A percentile compares a stretch with the other conserved stretches of the same genome.
phyloP scores from a whole-genome alignment of 2,797 vertebrate genomes.

The Sciurus carolinensis region DNA sequence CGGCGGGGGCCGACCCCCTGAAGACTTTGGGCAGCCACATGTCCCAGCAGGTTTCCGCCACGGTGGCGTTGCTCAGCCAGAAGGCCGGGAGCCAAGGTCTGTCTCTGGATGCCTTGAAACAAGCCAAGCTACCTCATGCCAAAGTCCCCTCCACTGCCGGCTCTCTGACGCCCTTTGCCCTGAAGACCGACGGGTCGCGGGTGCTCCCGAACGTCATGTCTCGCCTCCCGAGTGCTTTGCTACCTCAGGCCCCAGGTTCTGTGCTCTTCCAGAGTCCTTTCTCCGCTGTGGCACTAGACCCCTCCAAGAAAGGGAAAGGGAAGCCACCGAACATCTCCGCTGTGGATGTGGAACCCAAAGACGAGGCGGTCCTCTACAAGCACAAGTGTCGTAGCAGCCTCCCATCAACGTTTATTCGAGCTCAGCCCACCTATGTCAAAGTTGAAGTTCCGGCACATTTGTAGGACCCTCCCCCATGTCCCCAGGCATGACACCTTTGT shows the following conservation, averaged over 20 bases:
- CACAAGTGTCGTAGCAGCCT: constrained; percentile 95
- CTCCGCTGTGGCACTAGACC: constrained; percentile 91
- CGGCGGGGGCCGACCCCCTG: constrained; percentile 93
- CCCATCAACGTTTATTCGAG: constrained; percentile 91
- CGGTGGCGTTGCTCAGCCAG: constrained; percentile 97
- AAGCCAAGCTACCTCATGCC: constrained; percentile 95
- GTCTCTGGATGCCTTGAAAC: constrained; percentile 95
- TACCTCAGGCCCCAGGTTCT: constrained; percentile 93
- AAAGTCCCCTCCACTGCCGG: constrained; percentile 85
- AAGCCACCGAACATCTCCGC: constrained; percentile 90
- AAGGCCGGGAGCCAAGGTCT: constrained; percentile 94
- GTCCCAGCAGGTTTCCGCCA: constrained; percentile 97
- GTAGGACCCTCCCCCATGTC: constrained; percentile 91
- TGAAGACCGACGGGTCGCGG: constrained; percentile 93
- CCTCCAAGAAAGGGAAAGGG: constrained; percentile 94
- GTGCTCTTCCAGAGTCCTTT: constrained; percentile 94
- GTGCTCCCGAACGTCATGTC: constrained; percentile 90
- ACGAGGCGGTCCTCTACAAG: constrained; percentile 92
- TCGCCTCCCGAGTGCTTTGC: constrained; percentile 92
- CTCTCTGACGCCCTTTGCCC: constrained; percentile 88
- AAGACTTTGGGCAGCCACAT: constrained; percentile 96
- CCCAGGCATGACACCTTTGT: constrained; percentile 87
- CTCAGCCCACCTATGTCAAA: constrained; percentile 93
- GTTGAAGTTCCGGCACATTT: constrained; percentile 95
- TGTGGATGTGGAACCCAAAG: constrained; percentile 90